These are phyloP conservation scores for Diachasma alloeum DNA, from an alignment of 1,140 invertebrate genomes.

Conservation along the genomic window DNA sequence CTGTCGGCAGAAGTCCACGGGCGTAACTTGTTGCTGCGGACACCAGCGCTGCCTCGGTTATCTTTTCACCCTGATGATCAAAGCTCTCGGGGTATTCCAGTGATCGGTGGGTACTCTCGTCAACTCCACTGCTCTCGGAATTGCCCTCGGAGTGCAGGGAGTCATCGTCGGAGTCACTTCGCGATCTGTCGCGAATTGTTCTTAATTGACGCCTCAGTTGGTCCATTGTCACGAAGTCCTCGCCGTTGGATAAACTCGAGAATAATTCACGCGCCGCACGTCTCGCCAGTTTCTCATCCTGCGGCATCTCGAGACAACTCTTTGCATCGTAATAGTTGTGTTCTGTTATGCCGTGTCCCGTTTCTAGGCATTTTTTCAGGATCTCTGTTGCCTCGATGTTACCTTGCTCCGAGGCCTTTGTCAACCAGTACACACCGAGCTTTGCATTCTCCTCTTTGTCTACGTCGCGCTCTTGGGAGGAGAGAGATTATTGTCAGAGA, in stretches of 20 bases:
- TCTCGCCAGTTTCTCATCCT: slow-evolving; percentile 84
- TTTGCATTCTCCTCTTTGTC: slow-evolving; percentile 72
- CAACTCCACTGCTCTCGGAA: neutral
- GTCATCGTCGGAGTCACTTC: neutral
- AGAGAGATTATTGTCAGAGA: neutral
- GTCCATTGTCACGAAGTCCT: slow-evolving; percentile 84
- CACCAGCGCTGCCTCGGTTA: slow-evolving; percentile 82
- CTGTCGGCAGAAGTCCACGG: slow-evolving; percentile 77
- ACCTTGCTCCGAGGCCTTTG: slow-evolving; percentile 88
- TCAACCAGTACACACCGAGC: slow-evolving; percentile 85
- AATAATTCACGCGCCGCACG: slow-evolving; percentile 86
- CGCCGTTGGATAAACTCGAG: slow-evolving; percentile 82
- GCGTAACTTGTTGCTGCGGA: slow-evolving; percentile 83
- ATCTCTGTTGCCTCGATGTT: slow-evolving; percentile 85
- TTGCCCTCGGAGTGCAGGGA: neutral
- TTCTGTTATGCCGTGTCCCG: slow-evolving; percentile 80
- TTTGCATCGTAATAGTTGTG: slow-evolving; percentile 85
- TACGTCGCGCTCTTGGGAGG: slow-evolving; percentile 61
- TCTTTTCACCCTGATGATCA: slow-evolving; percentile 72
- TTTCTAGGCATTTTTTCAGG: slow-evolving; percentile 79
- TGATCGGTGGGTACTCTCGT: neutral
- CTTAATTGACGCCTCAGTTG: slow-evolving; percentile 63
- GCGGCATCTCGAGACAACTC: slow-evolving; percentile 81
- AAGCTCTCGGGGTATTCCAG: slow-evolving; percentile 41
- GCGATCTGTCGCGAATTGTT: neutral